A percentile compares a stretch with the other conserved stretches of the same genome.
Evolutionary conservation across 2,797 vertebrate genomes (phyloP).

Genomic region (Balearica regulorum): DNA sequence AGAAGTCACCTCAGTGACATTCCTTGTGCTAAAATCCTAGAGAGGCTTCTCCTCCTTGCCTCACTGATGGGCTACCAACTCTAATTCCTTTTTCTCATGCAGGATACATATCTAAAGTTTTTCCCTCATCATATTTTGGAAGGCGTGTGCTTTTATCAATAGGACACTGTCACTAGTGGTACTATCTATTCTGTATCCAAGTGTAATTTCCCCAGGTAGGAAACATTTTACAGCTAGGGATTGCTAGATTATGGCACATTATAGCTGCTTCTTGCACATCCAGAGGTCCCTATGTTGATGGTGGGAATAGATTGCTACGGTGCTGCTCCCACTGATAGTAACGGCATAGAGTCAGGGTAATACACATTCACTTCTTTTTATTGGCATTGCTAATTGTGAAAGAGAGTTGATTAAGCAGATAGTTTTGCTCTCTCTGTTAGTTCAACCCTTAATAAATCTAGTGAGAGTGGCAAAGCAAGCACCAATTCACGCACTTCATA

Average conservation of each 20-base stretch:
- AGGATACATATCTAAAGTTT: neutral
- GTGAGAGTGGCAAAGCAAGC: neutral
- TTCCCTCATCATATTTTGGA: neutral
- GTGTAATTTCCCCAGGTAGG: neutral
- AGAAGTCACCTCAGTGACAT: neutral
- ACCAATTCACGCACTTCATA: neutral
- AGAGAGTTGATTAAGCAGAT: neutral
- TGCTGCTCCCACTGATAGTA: neutral
- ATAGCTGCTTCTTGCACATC: neutral
- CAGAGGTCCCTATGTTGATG: neutral
- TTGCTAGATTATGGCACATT: neutral
- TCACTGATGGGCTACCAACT: neutral
- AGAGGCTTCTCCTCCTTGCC: neutral
- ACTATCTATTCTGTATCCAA: neutral
- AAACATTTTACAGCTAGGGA: neutral
- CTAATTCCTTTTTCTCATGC: neutral
- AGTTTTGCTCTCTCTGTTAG: neutral
- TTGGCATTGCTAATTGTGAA: neutral
- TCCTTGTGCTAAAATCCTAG: neutral
- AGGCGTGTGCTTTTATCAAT: neutral
- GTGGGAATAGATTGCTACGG: neutral
- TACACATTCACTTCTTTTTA: neutral
- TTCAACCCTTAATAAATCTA: neutral
- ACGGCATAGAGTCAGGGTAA: neutral
- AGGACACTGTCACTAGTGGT: neutral